These are phyloP conservation scores for Actinia tenebrosa DNA, from an alignment of 64 coral and sea anemone species.

Conservation along the genomic window DNA sequence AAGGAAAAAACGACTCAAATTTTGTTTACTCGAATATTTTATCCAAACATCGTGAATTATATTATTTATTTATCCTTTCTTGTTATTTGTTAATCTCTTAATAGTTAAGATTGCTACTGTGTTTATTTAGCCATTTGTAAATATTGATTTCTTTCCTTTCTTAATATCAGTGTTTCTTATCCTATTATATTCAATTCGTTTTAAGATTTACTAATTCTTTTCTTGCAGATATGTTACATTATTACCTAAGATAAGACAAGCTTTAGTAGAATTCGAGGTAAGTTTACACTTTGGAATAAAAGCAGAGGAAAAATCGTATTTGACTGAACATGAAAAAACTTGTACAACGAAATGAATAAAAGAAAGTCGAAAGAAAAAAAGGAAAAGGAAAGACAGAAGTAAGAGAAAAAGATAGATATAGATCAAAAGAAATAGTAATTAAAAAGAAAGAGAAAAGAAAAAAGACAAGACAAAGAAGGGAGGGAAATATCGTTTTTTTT, in stretches of 20 bases:
- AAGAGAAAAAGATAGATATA: neutral
- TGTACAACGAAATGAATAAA: neutral
- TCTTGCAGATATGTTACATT: slow-evolving; percentile 85
- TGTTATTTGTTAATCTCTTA: neutral
- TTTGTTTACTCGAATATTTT: neutral
- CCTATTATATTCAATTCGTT: neutral
- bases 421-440: neutral
- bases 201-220: slow-evolving; percentile 17
- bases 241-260: slow-evolving; percentile 99
- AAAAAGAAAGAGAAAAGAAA: too few relatives aligned
- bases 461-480: too few relatives aligned
- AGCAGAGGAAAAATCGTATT: neutral
- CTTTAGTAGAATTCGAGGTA: slow-evolving; percentile 99
- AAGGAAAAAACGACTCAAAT: too few relatives aligned
- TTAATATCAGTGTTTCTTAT: neutral
- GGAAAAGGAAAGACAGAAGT: neutral
- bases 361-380: neutral
- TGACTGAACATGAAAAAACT: neutral
- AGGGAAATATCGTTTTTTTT: too few relatives aligned
- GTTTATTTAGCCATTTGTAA: neutral
- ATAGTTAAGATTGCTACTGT: neutral
- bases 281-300: neutral
- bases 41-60: neutral
- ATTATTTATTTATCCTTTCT: neutral
- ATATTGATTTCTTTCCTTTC: neutral